A percentile compares a stretch with the other conserved stretches of the same genome.
Conservation (phyloP, 2,113 vertebrate species). For the Eidolon helvum region DNA sequence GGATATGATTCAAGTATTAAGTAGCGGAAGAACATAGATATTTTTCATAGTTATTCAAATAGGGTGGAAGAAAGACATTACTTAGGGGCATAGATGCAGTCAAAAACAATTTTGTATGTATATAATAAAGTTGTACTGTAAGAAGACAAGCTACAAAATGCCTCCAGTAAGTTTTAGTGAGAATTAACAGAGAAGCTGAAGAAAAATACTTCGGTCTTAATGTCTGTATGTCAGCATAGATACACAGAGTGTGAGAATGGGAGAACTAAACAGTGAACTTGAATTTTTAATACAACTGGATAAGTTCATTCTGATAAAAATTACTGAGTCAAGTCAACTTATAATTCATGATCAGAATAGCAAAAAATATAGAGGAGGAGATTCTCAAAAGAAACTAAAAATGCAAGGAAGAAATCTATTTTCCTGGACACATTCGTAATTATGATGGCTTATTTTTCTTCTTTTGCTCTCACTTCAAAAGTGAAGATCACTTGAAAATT, state of each 20-base stretch:
- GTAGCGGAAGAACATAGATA: neutral
- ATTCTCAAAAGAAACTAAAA: neutral
- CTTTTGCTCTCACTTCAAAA: neutral
- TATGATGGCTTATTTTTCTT: neutral
- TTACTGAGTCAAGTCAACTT: neutral
- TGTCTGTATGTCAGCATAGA: neutral
- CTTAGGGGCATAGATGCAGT: neutral
- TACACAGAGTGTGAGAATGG: neutral
- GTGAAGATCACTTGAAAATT: neutral
- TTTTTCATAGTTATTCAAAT: neutral
- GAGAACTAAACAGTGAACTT: neutral
- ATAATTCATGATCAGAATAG: neutral
- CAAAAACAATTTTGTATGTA: neutral
- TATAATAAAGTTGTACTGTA: neutral
- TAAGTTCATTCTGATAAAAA: neutral
- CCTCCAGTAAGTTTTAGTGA: neutral
- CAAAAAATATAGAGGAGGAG: neutral
- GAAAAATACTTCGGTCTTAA: neutral
- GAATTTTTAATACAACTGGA: neutral
- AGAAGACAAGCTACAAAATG: neutral
- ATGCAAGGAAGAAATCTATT: neutral
- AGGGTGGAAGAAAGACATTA: neutral
- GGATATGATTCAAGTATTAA: neutral
- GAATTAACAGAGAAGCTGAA: neutral
- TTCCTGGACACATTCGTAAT: neutral